Conservation (phyloP, 1,140 invertebrate species). For the Leptopilina clavipes region DNA sequence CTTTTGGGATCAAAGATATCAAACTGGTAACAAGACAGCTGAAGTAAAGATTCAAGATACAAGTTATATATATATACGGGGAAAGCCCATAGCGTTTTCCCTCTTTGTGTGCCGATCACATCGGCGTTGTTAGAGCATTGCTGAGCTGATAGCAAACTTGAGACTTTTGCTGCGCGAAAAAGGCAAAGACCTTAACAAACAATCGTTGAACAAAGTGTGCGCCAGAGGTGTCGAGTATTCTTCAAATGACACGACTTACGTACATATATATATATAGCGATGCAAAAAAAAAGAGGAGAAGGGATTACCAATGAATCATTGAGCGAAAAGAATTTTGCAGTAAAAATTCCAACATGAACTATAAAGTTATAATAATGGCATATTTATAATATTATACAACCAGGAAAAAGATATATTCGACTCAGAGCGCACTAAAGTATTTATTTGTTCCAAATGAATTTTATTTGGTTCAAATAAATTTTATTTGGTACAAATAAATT, state of each 20-base stretch:
- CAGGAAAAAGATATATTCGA: too few relatives aligned
- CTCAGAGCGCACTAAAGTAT: too few relatives aligned
- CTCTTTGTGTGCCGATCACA: slow-evolving; percentile 7
- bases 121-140: not conserved
- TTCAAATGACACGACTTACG: not conserved
- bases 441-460: too few relatives aligned
- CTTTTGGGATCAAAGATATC: not conserved
- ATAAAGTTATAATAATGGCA: too few relatives aligned
- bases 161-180: not conserved
- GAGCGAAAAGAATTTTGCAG: too few relatives aligned
- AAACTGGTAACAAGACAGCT: slow-evolving; percentile 8
- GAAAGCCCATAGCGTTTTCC: not conserved
- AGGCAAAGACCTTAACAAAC: slow-evolving; percentile 29
- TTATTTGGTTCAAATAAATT: too few relatives aligned
- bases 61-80: too few relatives aligned
- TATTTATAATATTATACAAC: too few relatives aligned
- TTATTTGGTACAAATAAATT: too few relatives aligned
- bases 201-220: slow-evolving; percentile 14
- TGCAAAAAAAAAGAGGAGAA: slow-evolving; percentile 18
- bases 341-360: not conserved
- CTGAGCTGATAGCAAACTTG: slow-evolving; percentile 16
- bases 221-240: not conserved
- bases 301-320: slow-evolving; percentile 9
- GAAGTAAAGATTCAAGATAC: slow-evolving; percentile 18
- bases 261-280: too few relatives aligned